Conservation (phyloP, 1,140 invertebrate species). For the Diuraphis noxia region DNA sequence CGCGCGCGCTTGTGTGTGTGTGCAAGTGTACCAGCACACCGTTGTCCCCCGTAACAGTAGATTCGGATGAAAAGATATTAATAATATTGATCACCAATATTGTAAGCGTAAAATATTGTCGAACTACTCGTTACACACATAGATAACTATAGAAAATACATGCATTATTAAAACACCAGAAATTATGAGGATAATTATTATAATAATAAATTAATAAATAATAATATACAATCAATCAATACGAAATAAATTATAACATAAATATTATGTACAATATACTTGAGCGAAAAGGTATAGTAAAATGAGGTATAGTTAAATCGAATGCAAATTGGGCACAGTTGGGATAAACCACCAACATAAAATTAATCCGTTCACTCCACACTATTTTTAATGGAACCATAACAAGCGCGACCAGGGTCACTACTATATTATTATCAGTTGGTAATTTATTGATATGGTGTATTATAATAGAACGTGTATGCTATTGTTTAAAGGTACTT, state of each 20-base stretch:
- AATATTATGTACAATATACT: background rate
- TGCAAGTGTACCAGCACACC: background rate
- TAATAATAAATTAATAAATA: no score
- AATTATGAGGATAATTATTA: background rate
- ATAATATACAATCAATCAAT: background rate
- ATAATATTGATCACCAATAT: background rate
- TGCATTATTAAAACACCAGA: background rate
- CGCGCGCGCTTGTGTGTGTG: no score
- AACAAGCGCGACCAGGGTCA: background rate
- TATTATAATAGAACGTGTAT: background rate
- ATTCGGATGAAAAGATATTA: background rate
- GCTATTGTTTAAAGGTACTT: background rate
- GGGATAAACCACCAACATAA: background rate
- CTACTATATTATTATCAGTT: background rate
- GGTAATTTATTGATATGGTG: background rate
- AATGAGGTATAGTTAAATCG: background rate
- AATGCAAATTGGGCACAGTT: background rate
- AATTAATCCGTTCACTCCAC: background rate
- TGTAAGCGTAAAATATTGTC: background rate
- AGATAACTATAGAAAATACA: background rate
- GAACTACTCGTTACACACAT: background rate
- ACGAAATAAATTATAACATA: background rate
- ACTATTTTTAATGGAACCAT: background rate
- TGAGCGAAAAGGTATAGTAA: no score
- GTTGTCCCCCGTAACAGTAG: background rate